Base-by-base conservation (phyloP, 2,888 invertebrate genomes). In the Tipula helvola region DNA sequence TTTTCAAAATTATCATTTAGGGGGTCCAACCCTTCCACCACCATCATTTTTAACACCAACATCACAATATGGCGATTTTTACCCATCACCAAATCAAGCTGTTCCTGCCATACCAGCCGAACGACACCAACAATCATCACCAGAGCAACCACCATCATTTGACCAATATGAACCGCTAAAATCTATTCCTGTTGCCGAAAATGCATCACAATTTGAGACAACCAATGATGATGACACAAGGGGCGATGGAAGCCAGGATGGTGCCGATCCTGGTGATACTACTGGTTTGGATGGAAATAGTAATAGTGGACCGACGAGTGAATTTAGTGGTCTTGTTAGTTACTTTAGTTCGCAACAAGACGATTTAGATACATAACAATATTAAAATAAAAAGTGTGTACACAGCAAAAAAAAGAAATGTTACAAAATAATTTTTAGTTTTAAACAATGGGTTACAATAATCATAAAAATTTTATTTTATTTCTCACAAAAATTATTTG, bases 331-430 rank as follows among this genome's bases (percentile, higher is more conserved):
- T 4, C 93, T 97, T 89, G 97, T 97, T 87, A 97, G 97, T 91
- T 97, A 97, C 92, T 97, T 97, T 92, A 97, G 97, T 89, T 97
- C 97, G 90, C 97, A 97, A 91, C 94, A 97, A 91, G 97, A 97
- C 90, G 97, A 97, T 91, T 93, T 97, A 90, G 97, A 97, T 91
- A 94, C 95, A 92, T 95, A 95, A 93, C 93, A 92, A 90, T 57
- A 52, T 83, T 39, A 86, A 52, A 28, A 28, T 86, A 44, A 42
- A 28, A 28, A 71, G 4, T 39, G 71, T 71, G 28, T 28, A 28
- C 36, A 83, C 18, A 18, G 57, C 18, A 18, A 16, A 57, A 3
- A 71, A 8, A 28, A 71, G n/a, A 28, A 71, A 10, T 39, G 71
- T 71, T 71, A 28, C 10, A 71, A 71, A 71, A 28, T 71, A 71